Percentiles rank a stretch among this genome's conserved stretches.
phyloP scores from a whole-genome alignment of 2,888 invertebrate species.

The Saturnia pavonia region DNA sequence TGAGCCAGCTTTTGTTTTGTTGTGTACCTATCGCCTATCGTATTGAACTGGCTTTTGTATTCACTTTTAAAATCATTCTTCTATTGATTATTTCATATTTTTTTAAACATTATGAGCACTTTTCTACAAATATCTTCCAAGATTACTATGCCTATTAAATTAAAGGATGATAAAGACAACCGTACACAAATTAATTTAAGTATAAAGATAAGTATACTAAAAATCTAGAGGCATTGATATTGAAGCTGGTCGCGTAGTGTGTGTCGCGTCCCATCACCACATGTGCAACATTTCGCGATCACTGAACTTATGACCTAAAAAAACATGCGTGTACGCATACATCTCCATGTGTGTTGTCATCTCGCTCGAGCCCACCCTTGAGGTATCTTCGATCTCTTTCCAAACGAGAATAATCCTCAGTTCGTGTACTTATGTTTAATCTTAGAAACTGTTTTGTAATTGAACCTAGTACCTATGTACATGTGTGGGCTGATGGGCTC shows the following conservation, averaged over 20 bases:
- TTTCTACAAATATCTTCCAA: too few species aligned
- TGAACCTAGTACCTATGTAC: slow-evolving; percentile 10
- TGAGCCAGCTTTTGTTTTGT: too few species aligned
- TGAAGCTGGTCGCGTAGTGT: not conserved
- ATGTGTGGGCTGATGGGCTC: not conserved
- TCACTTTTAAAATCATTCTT: too few species aligned
- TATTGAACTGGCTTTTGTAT: too few species aligned
- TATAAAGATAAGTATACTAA: not conserved
- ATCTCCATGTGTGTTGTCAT: not conserved
- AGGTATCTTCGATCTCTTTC: slow-evolving; percentile 4
- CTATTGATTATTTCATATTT: too few species aligned
- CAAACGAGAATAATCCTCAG: slow-evolving; percentile 19
- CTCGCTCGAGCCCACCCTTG: not conserved
- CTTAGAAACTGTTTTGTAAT: slow-evolving; percentile 23
- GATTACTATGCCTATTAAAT: too few species aligned
- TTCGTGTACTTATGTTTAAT: slow-evolving; percentile 16
- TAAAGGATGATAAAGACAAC: too few species aligned
- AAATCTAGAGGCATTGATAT: slow-evolving; percentile 15
- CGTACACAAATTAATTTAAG: too few species aligned
- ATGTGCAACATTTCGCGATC: slow-evolving; percentile 44
- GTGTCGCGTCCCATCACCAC: slow-evolving; percentile 24
- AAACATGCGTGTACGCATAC: slow-evolving; percentile 43
- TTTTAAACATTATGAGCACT: too few species aligned
- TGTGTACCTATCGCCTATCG: too few species aligned
- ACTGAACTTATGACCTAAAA: slow-evolving; percentile 55